phyloP scores from a whole-genome alignment of 2,797 vertebrate genomes.

The Peromyscus aztecus region DNA sequence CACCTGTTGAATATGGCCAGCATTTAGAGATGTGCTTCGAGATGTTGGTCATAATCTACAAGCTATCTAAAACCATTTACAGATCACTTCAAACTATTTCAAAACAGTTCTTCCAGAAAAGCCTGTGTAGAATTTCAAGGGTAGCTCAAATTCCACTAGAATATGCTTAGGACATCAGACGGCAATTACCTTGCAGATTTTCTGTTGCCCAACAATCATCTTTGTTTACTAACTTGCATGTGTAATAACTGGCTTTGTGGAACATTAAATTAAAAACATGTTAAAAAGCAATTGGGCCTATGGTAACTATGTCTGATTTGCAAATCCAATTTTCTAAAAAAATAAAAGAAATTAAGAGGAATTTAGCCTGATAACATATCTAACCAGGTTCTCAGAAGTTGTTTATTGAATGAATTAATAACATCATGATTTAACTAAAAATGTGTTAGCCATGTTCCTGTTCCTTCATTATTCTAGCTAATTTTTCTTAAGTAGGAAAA shows the following conservation, averaged over 20 bases:
- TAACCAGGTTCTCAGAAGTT: constrained; percentile 47
- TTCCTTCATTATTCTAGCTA: neutral
- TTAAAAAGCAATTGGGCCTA: constrained; percentile 55
- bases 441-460: neutral
- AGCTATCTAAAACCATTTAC: constrained; percentile 47
- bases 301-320: constrained; percentile 42
- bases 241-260: constrained; percentile 40
- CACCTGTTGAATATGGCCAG: constrained; percentile 11
- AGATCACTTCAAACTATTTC: constrained; percentile 60
- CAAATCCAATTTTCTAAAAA: constrained; percentile 44
- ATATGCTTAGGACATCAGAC: constrained; percentile 57
- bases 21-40: constrained; percentile 56
- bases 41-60: constrained; percentile 34
- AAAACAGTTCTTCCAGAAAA: constrained; percentile 62
- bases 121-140: constrained; percentile 64
- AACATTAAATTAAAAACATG: constrained; percentile 73
- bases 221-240: constrained; percentile 68
- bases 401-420: constrained; percentile 32
- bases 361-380: neutral
- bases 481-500: constrained; percentile 46
- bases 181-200: constrained; percentile 20
- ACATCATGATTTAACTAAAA: constrained; percentile 29
- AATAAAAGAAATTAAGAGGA: neutral
- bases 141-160: constrained; percentile 64
- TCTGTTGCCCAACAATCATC: constrained; percentile 30